Evolutionary conservation across 1,140 invertebrate species (phyloP).

Genomic region (Homarus americanus): DNA sequence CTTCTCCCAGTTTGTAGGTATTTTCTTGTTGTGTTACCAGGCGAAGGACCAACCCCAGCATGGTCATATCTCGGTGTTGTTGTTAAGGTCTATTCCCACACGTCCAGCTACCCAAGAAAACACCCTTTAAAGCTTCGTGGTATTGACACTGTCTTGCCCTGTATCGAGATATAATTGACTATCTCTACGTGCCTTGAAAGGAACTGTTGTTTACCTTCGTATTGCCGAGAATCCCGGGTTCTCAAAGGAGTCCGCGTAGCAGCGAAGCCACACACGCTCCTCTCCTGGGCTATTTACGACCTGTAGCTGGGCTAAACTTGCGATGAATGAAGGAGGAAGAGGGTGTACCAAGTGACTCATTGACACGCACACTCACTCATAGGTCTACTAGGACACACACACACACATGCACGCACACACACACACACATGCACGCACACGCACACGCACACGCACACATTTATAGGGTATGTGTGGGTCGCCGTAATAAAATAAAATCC

Average conservation of each 20-base stretch:
- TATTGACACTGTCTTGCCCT: not conserved
- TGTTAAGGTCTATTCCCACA: not conserved
- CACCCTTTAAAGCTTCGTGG: not conserved
- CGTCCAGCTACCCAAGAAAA: too few species aligned
- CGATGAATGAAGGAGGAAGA: not conserved
- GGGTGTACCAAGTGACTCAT: too few species aligned
- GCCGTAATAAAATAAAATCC: too few species aligned
- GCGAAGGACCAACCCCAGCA: not conserved
- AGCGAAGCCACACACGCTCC: conserved; percentile 9
- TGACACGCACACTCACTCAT: not conserved
- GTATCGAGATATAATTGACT: conserved; percentile 47
- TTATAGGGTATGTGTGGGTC: too few species aligned
- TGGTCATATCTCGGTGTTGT: not conserved
- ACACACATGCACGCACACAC: not conserved
- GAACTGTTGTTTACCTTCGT: conserved; percentile 39
- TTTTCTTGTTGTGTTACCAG: conserved; percentile 48
- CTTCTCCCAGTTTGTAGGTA: not conserved
- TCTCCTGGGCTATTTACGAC: conserved; percentile 8
- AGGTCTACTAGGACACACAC: not conserved
- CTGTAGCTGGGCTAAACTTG: conserved; percentile 15
- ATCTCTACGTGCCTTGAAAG: conserved; percentile 45
- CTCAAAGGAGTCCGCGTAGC: conserved; percentile 32
- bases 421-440: not conserved
- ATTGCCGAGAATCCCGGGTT: conserved; percentile 33
- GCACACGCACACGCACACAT: not conserved